phyloP scores from a whole-genome alignment of 1,140 invertebrate genomes.

The Bombus pyrosoma region DNA sequence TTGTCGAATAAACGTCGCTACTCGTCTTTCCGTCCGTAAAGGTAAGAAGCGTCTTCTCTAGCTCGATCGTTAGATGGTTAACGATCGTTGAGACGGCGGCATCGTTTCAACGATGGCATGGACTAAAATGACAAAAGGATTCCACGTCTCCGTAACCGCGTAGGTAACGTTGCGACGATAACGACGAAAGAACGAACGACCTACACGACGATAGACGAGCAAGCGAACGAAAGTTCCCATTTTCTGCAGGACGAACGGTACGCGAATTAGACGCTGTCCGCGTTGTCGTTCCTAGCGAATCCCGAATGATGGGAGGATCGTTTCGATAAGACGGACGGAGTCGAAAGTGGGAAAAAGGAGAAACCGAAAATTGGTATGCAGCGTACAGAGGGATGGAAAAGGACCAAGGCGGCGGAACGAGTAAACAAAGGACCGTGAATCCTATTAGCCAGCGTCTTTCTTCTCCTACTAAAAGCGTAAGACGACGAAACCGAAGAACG shows the following conservation, averaged over 20 bases:
- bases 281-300: too few species aligned
- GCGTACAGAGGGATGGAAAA: constrained; percentile 55
- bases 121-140: constrained; percentile 15
- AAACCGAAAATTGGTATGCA: constrained; percentile 68
- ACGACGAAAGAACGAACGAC: neutral
- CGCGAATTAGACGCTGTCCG: neutral
- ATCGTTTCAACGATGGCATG: neutral
- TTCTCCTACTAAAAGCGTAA: constrained; percentile 49
- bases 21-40: neutral
- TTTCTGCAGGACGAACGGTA: constrained; percentile 6
- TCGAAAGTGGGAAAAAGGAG: neutral
- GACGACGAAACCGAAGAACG: constrained; percentile 45
- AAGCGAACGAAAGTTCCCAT: constrained; percentile 17
- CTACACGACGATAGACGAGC: neutral
- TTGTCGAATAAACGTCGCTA: neutral
- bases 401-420: constrained; percentile 52
- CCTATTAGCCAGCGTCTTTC: constrained; percentile 74
- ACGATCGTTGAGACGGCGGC: neutral
- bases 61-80: neutral
- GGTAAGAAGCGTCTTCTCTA: neutral
- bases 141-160: too few species aligned
- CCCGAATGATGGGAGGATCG: neutral
- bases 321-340: constrained; percentile 32
- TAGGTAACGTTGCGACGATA: too few species aligned
- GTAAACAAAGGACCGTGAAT: constrained; percentile 75